Conservation (phyloP, 2,888 invertebrate genomes). For the Epinotia brunnichana region DNA sequence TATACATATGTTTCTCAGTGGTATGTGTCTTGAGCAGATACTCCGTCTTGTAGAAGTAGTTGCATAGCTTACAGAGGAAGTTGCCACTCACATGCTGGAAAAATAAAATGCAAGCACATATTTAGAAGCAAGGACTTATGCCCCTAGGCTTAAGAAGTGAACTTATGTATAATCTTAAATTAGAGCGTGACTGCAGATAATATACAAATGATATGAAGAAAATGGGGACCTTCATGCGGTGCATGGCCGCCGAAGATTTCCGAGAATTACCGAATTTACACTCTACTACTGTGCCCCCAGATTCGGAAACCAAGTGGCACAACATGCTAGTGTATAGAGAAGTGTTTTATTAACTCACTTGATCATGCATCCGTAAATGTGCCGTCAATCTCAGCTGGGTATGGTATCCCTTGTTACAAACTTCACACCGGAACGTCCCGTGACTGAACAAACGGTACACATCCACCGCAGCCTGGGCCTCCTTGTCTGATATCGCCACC, state of each 20-base stretch:
- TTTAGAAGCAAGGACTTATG: too few relatives aligned
- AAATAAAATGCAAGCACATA: not conserved
- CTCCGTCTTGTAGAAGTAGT: conserved; percentile 72
- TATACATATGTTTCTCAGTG: conserved; percentile 76
- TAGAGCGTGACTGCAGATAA: too few relatives aligned
- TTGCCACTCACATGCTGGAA: conserved; percentile 71
- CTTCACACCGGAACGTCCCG: conserved; percentile 62
- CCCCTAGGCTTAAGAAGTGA: too few relatives aligned
- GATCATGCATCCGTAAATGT: conserved; percentile 75
- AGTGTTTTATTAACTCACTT: conserved; percentile 54
- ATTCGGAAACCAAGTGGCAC: too few relatives aligned
- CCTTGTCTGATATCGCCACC: conserved; percentile 65
- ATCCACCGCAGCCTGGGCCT: conserved; percentile 70
- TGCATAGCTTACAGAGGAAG: conserved; percentile 67
- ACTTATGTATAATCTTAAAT: too few relatives aligned
- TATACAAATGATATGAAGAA: too few relatives aligned
- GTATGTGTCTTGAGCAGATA: conserved; percentile 72
- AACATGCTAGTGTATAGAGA: too few relatives aligned
- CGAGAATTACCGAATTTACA: too few relatives aligned
- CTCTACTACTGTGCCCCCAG: too few relatives aligned
- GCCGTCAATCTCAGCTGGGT: conserved; percentile 60
- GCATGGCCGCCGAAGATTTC: too few relatives aligned
- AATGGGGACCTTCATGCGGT: too few relatives aligned
- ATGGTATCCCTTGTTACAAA: conserved; percentile 64
- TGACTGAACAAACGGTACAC: conserved; percentile 63